These are phyloP conservation scores for Drosophila planitibia DNA, from an alignment of 2,888 invertebrate genomes.

Conservation along the genomic window DNA sequence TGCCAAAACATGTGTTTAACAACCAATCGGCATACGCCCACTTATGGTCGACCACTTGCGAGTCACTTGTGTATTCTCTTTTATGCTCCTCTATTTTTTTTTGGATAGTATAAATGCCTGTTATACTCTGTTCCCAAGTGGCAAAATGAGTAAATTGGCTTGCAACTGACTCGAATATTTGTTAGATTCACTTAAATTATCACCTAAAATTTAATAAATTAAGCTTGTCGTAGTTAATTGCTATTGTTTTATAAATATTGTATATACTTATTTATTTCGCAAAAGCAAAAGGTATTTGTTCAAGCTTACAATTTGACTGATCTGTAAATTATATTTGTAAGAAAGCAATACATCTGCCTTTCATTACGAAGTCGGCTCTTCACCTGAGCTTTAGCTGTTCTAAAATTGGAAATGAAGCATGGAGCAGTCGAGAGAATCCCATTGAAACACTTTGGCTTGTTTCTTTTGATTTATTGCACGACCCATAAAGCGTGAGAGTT, in stretches of 20 bases:
- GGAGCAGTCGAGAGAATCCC: neutral
- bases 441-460: constrained; percentile 9
- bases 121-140: neutral
- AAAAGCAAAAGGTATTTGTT: neutral
- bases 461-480: constrained; percentile 67
- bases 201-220: too few species aligned
- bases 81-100: neutral
- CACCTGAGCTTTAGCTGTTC: neutral
- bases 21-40: constrained; percentile 43
- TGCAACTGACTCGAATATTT: neutral
- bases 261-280: neutral
- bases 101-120: constrained; percentile 5
- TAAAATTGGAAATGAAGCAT: neutral
- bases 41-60: constrained; percentile 18
- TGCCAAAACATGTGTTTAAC: constrained; percentile 59
- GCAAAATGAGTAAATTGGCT: neutral
- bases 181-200: neutral
- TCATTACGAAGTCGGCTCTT: neutral
- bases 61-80: constrained; percentile 16
- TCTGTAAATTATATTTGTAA: neutral
- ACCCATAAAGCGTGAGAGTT: constrained; percentile 47
- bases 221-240: neutral
- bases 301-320: neutral
- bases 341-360: neutral
- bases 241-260: accelerated